These are phyloP conservation scores for Callipepla squamata DNA, from an alignment of 2,113 vertebrate species.

Conservation along the genomic window DNA sequence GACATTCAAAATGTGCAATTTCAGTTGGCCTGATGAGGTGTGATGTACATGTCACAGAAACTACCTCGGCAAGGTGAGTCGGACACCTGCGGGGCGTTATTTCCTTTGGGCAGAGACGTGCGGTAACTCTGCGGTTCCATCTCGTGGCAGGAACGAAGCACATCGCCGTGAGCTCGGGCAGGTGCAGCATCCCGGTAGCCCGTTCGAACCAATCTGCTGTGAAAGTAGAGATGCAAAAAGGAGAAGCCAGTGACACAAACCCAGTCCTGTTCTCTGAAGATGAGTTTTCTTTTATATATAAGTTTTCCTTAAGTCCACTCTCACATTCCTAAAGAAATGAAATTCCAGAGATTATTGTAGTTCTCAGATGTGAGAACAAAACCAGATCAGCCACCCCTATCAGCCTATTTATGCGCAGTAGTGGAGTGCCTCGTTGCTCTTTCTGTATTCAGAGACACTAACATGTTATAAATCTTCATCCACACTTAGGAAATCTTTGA, in stretches of 20 bases:
- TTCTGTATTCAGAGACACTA: not conserved
- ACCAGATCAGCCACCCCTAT: not conserved
- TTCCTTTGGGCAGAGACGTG: not conserved
- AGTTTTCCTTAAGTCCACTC: not conserved
- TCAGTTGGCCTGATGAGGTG: constrained; percentile 31
- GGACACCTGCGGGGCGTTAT: not conserved
- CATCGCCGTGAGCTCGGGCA: not conserved
- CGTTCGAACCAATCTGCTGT: not conserved
- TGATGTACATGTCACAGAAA: constrained; percentile 23
- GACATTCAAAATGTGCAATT: constrained; percentile 24
- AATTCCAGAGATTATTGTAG: not conserved
- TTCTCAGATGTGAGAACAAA: not conserved
- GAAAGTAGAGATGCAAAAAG: not conserved
- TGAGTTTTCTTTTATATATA: not conserved
- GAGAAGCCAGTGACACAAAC: not conserved
- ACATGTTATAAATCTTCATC: not conserved
- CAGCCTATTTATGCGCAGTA: not conserved
- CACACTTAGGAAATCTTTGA: not conserved
- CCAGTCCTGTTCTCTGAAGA: fast-evolving
- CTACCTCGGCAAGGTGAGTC: constrained; percentile 43
- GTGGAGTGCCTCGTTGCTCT: not conserved
- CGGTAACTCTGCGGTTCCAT: constrained; percentile 21
- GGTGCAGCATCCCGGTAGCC: not conserved
- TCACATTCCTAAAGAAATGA: not conserved
- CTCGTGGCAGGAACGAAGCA: constrained; percentile 44